These are phyloP conservation scores for Psittacula echo DNA, from an alignment of 2,797 vertebrate species.

Conservation along the genomic window DNA sequence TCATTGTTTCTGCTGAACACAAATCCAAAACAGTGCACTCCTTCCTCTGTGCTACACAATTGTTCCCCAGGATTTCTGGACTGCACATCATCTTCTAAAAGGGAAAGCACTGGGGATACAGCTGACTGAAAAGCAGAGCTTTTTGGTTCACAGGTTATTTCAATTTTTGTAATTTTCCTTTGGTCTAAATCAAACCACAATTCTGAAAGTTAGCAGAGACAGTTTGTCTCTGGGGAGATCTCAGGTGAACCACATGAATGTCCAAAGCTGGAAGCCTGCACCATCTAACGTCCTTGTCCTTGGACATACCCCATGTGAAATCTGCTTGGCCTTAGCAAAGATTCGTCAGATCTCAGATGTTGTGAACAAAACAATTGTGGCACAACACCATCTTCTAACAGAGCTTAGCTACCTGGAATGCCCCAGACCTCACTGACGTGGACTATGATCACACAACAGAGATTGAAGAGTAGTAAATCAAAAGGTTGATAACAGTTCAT, in stretches of 20 bases:
- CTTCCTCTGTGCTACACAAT: background rate
- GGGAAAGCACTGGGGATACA: background rate
- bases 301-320: background rate
- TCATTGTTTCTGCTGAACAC: background rate
- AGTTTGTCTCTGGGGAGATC: background rate
- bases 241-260: background rate
- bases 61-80: background rate
- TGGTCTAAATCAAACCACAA: background rate
- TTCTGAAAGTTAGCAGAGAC: background rate
- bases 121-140: background rate
- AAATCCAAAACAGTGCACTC: background rate
- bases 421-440: background rate
- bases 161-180: background rate
- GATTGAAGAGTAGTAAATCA: background rate
- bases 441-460: background rate
- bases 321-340: background rate
- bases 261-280: background rate
- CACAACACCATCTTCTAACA: background rate
- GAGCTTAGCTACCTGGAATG: background rate
- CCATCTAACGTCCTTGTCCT: background rate
- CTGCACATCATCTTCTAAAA: background rate
- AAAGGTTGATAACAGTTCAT: background rate
- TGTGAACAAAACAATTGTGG: background rate
- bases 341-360: background rate
- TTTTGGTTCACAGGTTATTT: background rate